Conservation (phyloP, 2,888 invertebrate species). For the Cryptocheilus praepositus region DNA sequence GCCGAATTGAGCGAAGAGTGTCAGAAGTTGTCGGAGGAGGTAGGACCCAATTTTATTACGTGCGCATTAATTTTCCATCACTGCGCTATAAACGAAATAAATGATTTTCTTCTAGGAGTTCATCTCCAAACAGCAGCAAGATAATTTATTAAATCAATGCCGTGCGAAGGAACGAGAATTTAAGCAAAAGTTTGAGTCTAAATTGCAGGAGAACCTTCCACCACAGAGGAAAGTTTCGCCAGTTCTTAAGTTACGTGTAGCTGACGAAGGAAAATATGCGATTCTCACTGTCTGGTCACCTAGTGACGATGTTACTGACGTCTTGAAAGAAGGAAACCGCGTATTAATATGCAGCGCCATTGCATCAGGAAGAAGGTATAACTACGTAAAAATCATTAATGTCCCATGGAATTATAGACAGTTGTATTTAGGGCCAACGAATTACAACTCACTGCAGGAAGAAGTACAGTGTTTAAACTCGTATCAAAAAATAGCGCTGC, state of each 20-base stretch:
- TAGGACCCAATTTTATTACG: constrained; percentile 8
- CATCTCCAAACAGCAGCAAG: constrained; percentile 74
- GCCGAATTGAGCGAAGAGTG: constrained; percentile 31
- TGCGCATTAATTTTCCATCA: neutral
- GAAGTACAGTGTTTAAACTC: constrained; percentile 75
- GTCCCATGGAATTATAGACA: neutral
- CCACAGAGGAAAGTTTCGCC: constrained; percentile 72
- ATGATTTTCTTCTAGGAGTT: constrained; percentile 70
- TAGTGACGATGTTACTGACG: constrained; percentile 77
- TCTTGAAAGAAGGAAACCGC: constrained; percentile 80
- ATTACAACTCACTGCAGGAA: constrained; percentile 77
- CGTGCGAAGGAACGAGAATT: constrained; percentile 56
- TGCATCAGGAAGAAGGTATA: constrained; percentile 76
- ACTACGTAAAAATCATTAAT: constrained; percentile 44
- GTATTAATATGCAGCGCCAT: constrained; percentile 79
- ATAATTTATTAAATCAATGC: constrained; percentile 72
- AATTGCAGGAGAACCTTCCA: constrained; percentile 62
- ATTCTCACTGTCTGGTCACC: constrained; percentile 85
- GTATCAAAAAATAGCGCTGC: constrained; percentile 50
- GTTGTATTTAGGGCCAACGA: constrained; percentile 64
- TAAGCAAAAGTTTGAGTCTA: constrained; percentile 58
- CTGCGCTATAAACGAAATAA: no score
- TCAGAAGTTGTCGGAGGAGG: constrained; percentile 31
- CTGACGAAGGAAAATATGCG: constrained; percentile 73
- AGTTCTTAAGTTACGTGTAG: constrained; percentile 74